Percentiles rank a stretch among this genome's conserved stretches.
These are phyloP conservation scores for Megaleporinus macrocephalus DNA, from an alignment of 2,113 vertebrate genomes.

Conservation along the genomic window DNA sequence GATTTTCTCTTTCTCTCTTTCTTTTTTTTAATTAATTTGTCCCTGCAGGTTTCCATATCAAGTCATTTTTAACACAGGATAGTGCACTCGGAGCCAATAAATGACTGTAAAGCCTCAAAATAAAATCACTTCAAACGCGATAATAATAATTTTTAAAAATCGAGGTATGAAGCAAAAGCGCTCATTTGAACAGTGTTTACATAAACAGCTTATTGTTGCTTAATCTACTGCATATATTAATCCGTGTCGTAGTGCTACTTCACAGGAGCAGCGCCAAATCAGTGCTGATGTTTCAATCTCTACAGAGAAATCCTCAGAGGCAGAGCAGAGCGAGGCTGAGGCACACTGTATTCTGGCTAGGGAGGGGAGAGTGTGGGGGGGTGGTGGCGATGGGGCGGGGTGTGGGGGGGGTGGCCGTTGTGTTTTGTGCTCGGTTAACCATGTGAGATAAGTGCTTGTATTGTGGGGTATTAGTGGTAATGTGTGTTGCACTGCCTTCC, in stretches of 20 bases:
- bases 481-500: conserved; percentile 60
- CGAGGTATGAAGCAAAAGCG: conserved; percentile 66
- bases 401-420: background rate
- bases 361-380: no score
- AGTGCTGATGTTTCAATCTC: conserved; percentile 63
- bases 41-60: conserved; percentile 81
- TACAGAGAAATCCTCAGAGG: conserved; percentile 64
- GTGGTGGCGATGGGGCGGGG: conserved; percentile 1
- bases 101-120: conserved; percentile 71
- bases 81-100: conserved; percentile 78
- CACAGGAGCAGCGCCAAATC: conserved; percentile 27
- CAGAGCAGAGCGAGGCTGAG: conserved; percentile 24
- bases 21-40: conserved; percentile 82
- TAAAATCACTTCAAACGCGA: conserved; percentile 69
- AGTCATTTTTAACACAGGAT: conserved; percentile 75
- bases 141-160: conserved; percentile 20
- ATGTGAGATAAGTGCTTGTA: conserved; percentile 60
- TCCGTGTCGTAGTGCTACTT: conserved; percentile 38
- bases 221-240: conserved; percentile 68
- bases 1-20: conserved; percentile 56
- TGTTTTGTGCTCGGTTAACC: conserved; percentile 67
- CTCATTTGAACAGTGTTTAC: conserved; percentile 74
- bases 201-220: conserved; percentile 72
- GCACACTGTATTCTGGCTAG: background rate
- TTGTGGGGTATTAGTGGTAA: conserved; percentile 52